Evolutionary conservation across 2,888 invertebrate genomes (phyloP).

Genomic region (Conchocele bisecta): DNA sequence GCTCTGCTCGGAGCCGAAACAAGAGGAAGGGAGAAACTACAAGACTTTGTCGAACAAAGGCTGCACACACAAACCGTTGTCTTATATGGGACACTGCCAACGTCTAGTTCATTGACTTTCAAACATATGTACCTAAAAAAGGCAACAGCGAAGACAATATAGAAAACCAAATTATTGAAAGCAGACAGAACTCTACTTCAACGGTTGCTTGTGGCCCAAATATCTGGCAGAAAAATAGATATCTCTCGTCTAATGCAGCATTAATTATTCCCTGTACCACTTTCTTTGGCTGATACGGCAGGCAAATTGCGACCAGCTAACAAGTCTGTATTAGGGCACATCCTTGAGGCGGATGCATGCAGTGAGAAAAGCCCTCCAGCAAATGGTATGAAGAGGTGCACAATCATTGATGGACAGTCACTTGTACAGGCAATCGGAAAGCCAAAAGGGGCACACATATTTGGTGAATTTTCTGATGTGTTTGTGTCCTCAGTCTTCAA

Average conservation of each 20-base stretch:
- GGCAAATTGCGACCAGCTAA: not conserved
- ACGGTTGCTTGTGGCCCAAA: not conserved
- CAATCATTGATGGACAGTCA: not conserved
- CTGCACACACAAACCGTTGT: too few species aligned
- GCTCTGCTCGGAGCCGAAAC: too few species aligned
- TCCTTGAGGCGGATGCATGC: not conserved
- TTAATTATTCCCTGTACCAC: constrained; percentile 6
- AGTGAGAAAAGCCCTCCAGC: not conserved
- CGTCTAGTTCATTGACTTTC: too few species aligned
- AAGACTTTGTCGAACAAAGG: too few species aligned
- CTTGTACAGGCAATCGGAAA: constrained; percentile 10
- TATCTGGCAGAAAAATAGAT: not conserved
- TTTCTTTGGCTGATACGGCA: constrained; percentile 3
- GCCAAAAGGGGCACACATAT: constrained; percentile 1
- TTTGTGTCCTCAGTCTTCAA: not conserved
- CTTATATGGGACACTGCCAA: too few species aligned
- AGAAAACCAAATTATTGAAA: too few species aligned
- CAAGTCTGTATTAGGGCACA: not conserved
- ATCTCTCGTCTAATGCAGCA: not conserved
- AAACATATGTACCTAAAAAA: too few species aligned
- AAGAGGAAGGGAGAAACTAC: too few species aligned
- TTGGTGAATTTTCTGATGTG: constrained; percentile 2
- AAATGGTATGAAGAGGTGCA: not conserved
- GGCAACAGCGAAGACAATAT: too few species aligned
- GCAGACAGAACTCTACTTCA: too few species aligned